Conservation (phyloP, 1,140 invertebrate genomes). For the Periplaneta americana region DNA sequence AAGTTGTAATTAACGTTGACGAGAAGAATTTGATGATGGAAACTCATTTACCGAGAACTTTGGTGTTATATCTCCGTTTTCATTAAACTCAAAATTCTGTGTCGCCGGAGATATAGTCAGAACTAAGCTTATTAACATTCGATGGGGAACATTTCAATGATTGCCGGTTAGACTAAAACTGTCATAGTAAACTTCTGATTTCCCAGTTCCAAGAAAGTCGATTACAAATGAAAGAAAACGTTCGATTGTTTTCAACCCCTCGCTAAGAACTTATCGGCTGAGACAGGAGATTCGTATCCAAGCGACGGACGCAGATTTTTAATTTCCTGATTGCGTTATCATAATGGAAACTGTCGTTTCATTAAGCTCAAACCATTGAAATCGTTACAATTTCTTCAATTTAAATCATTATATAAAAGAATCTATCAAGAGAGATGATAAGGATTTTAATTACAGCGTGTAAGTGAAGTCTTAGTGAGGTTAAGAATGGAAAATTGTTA, state of each 20-base stretch:
- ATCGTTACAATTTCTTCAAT: too few relatives aligned
- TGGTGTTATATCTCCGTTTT: background rate
- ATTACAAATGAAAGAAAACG: background rate
- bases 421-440: too few relatives aligned
- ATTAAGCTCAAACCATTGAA: too few relatives aligned
- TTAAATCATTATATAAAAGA: too few relatives aligned
- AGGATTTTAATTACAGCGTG: too few relatives aligned
- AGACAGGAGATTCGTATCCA: too few relatives aligned
- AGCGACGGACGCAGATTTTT: background rate
- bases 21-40: background rate
- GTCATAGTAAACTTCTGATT: background rate
- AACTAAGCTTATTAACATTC: background rate
- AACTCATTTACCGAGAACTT: too few relatives aligned
- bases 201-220: background rate
- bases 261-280: background rate
- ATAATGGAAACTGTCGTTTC: background rate
- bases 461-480: too few relatives aligned
- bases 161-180: background rate
- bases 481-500: too few relatives aligned
- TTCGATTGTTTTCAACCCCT: background rate
- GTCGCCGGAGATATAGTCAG: background rate
- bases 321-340: background rate
- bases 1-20: background rate
- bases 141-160: background rate
- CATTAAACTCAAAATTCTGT: background rate